These are phyloP conservation scores for Mesitornis unicolor DNA, from an alignment of 2,113 vertebrate species.

Conservation along the genomic window DNA sequence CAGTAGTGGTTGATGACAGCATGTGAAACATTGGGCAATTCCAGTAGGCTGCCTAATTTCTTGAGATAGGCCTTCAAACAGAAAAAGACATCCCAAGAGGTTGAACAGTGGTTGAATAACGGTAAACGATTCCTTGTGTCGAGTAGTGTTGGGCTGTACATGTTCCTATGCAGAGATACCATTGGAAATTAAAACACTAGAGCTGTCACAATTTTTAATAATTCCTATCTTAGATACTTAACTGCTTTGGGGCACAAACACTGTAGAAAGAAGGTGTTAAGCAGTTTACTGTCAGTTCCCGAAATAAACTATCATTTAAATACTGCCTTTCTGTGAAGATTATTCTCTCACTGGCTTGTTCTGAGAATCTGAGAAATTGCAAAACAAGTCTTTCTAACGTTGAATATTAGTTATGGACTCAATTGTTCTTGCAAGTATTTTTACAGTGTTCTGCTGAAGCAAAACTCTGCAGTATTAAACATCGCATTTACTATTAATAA, in stretches of 20 bases:
- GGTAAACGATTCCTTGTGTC: slow-evolving; percentile 37
- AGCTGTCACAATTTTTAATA: slow-evolving; percentile 59
- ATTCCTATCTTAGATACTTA: slow-evolving; percentile 48
- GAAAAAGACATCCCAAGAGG: background rate
- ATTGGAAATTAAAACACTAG: slow-evolving; percentile 50
- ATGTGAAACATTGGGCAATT: slow-evolving; percentile 49
- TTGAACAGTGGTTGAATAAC: background rate
- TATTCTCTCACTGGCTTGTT: slow-evolving; percentile 54
- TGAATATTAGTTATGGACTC: slow-evolving; percentile 51
- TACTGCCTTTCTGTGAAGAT: slow-evolving; percentile 45
- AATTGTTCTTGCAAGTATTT: slow-evolving; percentile 44
- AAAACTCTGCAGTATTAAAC: slow-evolving; percentile 36
- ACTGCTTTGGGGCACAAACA: slow-evolving; percentile 55
- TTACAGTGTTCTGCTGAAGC: slow-evolving; percentile 38
- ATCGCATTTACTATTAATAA: slow-evolving; percentile 48
- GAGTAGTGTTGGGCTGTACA: background rate
- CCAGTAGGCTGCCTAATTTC: slow-evolving; percentile 15
- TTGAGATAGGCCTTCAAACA: slow-evolving; percentile 42
- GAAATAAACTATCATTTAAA: slow-evolving; percentile 64
- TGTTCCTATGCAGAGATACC: slow-evolving; percentile 52
- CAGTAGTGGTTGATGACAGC: slow-evolving; percentile 9
- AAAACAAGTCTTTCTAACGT: slow-evolving; percentile 24
- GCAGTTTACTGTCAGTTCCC: slow-evolving; percentile 63
- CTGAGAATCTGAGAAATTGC: slow-evolving; percentile 16
- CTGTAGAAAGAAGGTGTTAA: slow-evolving; percentile 5